These are phyloP conservation scores for Nipponacmea schrenckii DNA, from an alignment of 2,888 invertebrate genomes.

Conservation along the genomic window DNA sequence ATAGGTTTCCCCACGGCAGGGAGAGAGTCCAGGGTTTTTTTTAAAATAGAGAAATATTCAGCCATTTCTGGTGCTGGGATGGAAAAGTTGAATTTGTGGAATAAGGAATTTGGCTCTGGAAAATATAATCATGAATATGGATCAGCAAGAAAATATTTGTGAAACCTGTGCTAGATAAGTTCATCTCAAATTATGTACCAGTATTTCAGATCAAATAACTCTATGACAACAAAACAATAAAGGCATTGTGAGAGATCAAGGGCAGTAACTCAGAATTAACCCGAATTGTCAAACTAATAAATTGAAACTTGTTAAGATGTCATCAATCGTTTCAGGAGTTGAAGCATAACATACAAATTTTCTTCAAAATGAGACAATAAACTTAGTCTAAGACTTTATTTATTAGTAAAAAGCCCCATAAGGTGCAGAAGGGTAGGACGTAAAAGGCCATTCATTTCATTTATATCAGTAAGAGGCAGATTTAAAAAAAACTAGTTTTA, in stretches of 20 bases:
- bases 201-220: neutral
- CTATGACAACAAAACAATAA: neutral
- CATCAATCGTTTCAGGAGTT: too few relatives aligned
- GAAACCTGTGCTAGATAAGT: neutral
- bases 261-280: neutral
- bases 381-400: too few relatives aligned
- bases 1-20: conserved; percentile 27
- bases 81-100: conserved; percentile 28
- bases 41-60: conserved; percentile 33
- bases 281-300: neutral
- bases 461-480: too few relatives aligned
- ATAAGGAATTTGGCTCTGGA: conserved; percentile 35
- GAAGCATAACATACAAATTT: too few relatives aligned
- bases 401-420: too few relatives aligned
- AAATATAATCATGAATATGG: neutral
- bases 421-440: too few relatives aligned
- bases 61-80: conserved; percentile 35
- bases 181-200: neutral
- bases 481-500: too few relatives aligned
- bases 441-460: too few relatives aligned
- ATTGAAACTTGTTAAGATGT: too few relatives aligned
- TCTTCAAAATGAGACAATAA: too few relatives aligned
- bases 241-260: neutral
- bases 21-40: conserved; percentile 30
- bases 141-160: too few relatives aligned